Evolutionary conservation across 1,140 invertebrate species (phyloP).

Genomic region (Melanaphis sacchari): DNA sequence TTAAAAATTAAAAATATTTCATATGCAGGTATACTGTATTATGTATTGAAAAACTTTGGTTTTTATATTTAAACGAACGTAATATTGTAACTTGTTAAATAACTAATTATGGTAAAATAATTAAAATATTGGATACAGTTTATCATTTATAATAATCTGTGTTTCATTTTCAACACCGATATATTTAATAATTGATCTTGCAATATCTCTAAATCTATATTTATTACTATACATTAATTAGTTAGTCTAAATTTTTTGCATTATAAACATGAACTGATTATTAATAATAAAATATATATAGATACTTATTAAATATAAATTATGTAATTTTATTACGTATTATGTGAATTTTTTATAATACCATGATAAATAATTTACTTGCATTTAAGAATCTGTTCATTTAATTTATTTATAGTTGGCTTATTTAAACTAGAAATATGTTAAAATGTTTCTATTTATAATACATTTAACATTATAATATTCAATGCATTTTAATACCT

Average conservation of each 20-base stretch:
- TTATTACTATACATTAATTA: too few relatives aligned
- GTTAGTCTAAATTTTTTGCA: too few relatives aligned
- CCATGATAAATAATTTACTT: too few relatives aligned
- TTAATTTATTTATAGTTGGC: too few relatives aligned
- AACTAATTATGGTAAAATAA: not conserved
- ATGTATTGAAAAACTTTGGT: not conserved
- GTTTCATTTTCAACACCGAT: not conserved
- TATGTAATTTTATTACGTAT: too few relatives aligned
- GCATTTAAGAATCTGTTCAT: too few relatives aligned
- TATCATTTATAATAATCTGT: not conserved
- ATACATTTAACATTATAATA: not conserved
- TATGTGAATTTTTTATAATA: too few relatives aligned
- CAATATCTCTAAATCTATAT: not conserved
- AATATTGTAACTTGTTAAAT: not conserved
- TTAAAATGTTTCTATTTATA: too few relatives aligned
- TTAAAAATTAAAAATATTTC: slow-evolving; percentile 22
- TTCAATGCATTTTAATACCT: not conserved
- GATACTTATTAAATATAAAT: too few relatives aligned
- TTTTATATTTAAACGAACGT: not conserved
- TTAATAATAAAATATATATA: too few relatives aligned
- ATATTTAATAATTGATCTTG: not conserved
- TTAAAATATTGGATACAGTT: not conserved
- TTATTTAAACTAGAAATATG: too few relatives aligned
- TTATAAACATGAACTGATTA: too few relatives aligned
- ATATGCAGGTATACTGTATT: not conserved